Base-by-base conservation (phyloP, 1,140 invertebrate genomes). In the Drosophila orena region DNA sequence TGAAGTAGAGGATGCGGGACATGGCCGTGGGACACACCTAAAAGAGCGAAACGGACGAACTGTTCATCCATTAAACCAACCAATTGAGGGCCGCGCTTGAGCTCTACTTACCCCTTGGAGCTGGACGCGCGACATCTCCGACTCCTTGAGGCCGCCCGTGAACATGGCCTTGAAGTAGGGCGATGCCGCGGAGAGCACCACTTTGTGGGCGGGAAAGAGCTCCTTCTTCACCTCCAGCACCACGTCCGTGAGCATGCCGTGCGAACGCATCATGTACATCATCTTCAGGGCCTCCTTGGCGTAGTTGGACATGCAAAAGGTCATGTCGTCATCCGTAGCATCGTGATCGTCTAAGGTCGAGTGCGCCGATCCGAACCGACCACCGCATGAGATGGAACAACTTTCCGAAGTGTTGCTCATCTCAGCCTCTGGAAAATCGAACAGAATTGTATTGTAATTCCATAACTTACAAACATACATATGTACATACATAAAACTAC, bases 161-260 rank as follows among this genome's bases (percentile, higher is more conserved):
- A 98, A 98, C 97, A 98, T 98, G 42, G 97, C 97, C 95, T 98
- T 97, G 90, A 99, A 99, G 92, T 98, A 99, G 3, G 98, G 98
- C 93, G 98, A 98, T 59, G 96, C 97, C 1, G 98, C 97, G 4
- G 98, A 97, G 43, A 99, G 93, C 27, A 99, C 96, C 14, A 98
- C 95, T 93, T 97, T 96, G 92, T 99, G 98, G 3, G 97, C 97
- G 78, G 97, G 95, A 91, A 98, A 98, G 17, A 96, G 92, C 90
- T 97, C 96, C 12, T 94, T 94, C 38, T 96, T 97, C 14, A 98
- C 97, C 93, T 97, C 95, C 20, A 98, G 92, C 46, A 96, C 94
- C 20, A 98, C 96, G 92, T 98, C 97, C 14, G 97, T 98, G 4
- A 98, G 93, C 96, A 98, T 98, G 70, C 96, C 95, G 92, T 97